Evolutionary conservation across 2,797 vertebrate species (phyloP).

Genomic region (Enteromius mattozi): DNA sequence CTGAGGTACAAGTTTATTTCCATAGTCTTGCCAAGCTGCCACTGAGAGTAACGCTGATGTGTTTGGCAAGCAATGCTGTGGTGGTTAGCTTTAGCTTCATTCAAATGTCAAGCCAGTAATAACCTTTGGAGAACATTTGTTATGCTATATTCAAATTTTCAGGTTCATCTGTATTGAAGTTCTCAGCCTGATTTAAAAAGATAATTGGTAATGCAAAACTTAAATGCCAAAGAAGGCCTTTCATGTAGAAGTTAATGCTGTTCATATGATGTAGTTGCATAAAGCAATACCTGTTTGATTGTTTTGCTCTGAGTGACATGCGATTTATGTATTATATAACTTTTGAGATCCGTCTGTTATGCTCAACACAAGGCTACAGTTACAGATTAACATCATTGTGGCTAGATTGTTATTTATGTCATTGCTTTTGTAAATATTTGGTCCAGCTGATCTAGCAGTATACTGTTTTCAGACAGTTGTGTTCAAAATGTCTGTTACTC

Average conservation of each 20-base stretch:
- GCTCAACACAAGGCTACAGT: background rate
- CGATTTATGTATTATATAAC: background rate
- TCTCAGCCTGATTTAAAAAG: background rate
- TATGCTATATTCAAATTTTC: background rate
- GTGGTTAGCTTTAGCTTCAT: background rate
- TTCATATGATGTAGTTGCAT: slow-evolving; percentile 1
- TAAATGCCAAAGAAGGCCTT: background rate
- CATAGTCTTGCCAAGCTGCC: slow-evolving; percentile 1
- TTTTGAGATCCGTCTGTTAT: background rate
- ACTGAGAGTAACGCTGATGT: slow-evolving; percentile 39
- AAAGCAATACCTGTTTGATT: background rate
- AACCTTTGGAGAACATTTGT: slow-evolving; percentile 9
- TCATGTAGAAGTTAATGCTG: background rate
- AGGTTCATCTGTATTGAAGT: background rate
- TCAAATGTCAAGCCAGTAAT: slow-evolving; percentile 14
- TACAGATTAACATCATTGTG: background rate
- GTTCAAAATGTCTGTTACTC: slow-evolving; percentile 5
- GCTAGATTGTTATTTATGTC: background rate
- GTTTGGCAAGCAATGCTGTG: slow-evolving; percentile 11
- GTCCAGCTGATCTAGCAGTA: background rate
- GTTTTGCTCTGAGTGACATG: background rate
- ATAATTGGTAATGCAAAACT: background rate
- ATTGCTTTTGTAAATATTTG: background rate
- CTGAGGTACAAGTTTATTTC: slow-evolving; percentile 12
- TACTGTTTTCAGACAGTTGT: slow-evolving; percentile 13